A percentile compares a stretch with the other conserved stretches of the same genome.
phyloP scores from a whole-genome alignment of 2,797 vertebrate species.

The Gambusia yucatana region DNA sequence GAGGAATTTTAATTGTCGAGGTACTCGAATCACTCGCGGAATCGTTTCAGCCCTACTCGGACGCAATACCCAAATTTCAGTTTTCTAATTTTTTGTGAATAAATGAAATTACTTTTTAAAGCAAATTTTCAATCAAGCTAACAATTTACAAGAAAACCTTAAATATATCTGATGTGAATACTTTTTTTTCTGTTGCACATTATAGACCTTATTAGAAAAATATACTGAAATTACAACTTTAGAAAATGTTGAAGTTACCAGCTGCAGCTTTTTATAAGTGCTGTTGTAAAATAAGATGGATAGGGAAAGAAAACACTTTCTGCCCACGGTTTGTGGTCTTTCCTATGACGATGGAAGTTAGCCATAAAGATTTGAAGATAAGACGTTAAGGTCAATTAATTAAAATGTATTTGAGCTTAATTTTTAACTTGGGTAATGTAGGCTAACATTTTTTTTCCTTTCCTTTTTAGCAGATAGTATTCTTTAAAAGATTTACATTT shows the following conservation, averaged over 20 bases:
- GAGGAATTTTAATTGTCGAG: no score
- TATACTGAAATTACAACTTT: no score
- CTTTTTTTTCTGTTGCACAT: no score
- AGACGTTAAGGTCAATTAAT: not conserved
- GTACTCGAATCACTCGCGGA: no score
- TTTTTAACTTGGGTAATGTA: not conserved
- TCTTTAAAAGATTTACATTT: not conserved
- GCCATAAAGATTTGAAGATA: constrained; percentile 6
- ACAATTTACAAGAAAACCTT: no score
- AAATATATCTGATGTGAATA: no score
- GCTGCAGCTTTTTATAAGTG: not conserved
- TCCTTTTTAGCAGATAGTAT: not conserved
- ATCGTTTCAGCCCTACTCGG: no score
- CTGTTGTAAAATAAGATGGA: not conserved
- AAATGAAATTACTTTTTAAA: not conserved
- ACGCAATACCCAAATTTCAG: not conserved
- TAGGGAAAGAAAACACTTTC: not conserved
- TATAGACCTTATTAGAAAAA: no score
- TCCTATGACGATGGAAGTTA: not conserved
- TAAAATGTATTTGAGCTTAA: not conserved
- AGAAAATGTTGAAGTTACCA: no score
- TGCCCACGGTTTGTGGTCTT: not conserved
- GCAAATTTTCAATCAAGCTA: not conserved
- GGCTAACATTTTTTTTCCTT: not conserved
- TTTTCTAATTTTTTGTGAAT: not conserved